These are phyloP conservation scores for Glyptemys insculpta DNA, from an alignment of 2,797 vertebrate genomes.

Conservation along the genomic window DNA sequence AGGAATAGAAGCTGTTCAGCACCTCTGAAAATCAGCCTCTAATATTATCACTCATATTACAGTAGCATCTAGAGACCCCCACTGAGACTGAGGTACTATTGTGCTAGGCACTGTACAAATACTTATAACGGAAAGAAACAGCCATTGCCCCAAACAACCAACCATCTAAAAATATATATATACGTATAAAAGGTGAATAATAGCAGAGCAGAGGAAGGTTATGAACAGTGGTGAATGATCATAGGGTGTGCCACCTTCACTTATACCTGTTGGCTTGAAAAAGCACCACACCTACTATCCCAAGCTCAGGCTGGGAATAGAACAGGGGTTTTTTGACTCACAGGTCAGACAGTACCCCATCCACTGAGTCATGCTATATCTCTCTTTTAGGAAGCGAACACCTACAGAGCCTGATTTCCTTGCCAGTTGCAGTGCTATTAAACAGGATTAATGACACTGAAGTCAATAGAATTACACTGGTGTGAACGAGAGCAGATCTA, in stretches of 20 bases:
- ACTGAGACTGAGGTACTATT: not conserved
- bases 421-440: not conserved
- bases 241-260: not conserved
- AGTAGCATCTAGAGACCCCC: not conserved
- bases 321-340: not conserved
- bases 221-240: not conserved
- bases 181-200: fast-evolving
- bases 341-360: not conserved
- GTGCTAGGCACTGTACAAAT: not conserved
- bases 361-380: not conserved
- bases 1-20: not conserved
- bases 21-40: not conserved
- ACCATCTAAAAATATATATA: not conserved
- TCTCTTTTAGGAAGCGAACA: not conserved
- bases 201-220: not conserved
- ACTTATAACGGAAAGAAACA: not conserved
- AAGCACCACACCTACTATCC: not conserved
- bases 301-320: not conserved
- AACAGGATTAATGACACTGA: too few relatives aligned
- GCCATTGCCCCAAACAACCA: fast-evolving
- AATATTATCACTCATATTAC: not conserved
- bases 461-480: not conserved
- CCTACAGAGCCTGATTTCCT: too few relatives aligned
- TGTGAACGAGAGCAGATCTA: not conserved
- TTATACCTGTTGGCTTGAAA: not conserved